Evolutionary conservation across 1,140 invertebrate species (phyloP), one percentile per base, ranked within the genome.

Genomic region (Leptonema lineaticorne): DNA sequence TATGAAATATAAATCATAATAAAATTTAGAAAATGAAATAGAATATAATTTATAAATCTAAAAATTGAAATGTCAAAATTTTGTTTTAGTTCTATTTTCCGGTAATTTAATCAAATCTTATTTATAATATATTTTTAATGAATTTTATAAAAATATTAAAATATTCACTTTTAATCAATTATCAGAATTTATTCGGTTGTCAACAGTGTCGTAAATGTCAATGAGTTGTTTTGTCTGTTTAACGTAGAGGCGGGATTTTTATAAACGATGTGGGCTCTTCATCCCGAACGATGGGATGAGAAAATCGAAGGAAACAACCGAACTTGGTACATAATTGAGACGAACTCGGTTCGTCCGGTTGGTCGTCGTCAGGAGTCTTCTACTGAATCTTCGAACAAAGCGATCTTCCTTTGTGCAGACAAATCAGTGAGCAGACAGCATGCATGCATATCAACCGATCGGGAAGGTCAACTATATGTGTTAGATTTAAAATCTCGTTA

Each of bases 361-460:
- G 50, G 50, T 9, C 50, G 50, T 1, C 20, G 22, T 7, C 50
- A 45, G 14, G 14, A 45, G 11, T 6, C 4, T 7, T 2, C 11
- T 2, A 14, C 11, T 14, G 11, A 45, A 45, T 2, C 4, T 14
- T n/a, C 50, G 16, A 33, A 24, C 16, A 63, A 75, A 56, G 80
- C 80, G 71, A 76, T 85, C 70, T 76, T 80, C 7, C 75, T 85
- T 18, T 67, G 76, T 2, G 78, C 81, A 48, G 85, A 86, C 68
- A 75, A 80, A n/a, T 85, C 84, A 29, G 79, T 86, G 16, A 85
- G 84, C 71, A 80, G 84, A 65, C 81, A 80, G 69, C 84, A 85
- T 81, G 84, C 82, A 2, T 75, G 73, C 3, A 57, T 86, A 4
- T 63, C 71, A 1, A 45, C 76, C 29, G 58, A 70, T 14, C 20